These are phyloP conservation scores for Polymixis lichenea DNA, from an alignment of 2,888 invertebrate genomes.

Conservation along the genomic window DNA sequence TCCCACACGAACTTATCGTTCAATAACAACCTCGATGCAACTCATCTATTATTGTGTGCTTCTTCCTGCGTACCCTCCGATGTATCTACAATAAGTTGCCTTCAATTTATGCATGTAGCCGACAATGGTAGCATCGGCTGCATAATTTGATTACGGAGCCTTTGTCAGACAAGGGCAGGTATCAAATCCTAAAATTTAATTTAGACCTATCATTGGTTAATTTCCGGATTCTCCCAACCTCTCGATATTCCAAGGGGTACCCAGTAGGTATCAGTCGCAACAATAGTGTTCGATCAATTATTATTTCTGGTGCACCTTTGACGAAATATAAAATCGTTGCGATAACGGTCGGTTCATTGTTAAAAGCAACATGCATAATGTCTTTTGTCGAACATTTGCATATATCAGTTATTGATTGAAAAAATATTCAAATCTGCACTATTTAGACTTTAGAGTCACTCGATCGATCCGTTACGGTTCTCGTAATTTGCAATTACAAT, in stretches of 20 bases:
- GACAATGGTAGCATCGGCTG: constrained; percentile 88
- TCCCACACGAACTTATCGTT: constrained; percentile 86
- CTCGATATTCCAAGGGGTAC: constrained; percentile 80
- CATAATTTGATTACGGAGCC: constrained; percentile 90
- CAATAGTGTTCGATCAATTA: constrained; percentile 88
- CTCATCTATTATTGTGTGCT: constrained; percentile 82
- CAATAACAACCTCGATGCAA: constrained; percentile 85
- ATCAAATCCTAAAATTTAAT: constrained; percentile 90
- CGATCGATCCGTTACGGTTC: constrained; percentile 88
- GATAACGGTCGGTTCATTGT: constrained; percentile 89
- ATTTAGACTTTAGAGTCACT: constrained; percentile 84
- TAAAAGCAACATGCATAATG: constrained; percentile 79
- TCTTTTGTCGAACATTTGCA: constrained; percentile 85
- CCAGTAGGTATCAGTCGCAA: constrained; percentile 83
- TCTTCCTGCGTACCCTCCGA: constrained; percentile 84
- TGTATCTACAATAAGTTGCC: constrained; percentile 85
- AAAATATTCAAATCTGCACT: constrained; percentile 87
- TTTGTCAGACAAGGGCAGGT: constrained; percentile 88
- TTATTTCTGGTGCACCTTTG: constrained; percentile 89
- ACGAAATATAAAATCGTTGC: constrained; percentile 88
- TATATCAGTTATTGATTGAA: constrained; percentile 90
- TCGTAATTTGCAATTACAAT: constrained; percentile 80
- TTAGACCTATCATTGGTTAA: constrained; percentile 90
- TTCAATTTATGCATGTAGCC: constrained; percentile 88
- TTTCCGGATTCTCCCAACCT: constrained; percentile 88